A percentile compares a stretch with the other conserved stretches of the same genome.
Evolutionary conservation across 1,140 invertebrate species (phyloP).

Genomic region (Nixonia krombeini): DNA sequence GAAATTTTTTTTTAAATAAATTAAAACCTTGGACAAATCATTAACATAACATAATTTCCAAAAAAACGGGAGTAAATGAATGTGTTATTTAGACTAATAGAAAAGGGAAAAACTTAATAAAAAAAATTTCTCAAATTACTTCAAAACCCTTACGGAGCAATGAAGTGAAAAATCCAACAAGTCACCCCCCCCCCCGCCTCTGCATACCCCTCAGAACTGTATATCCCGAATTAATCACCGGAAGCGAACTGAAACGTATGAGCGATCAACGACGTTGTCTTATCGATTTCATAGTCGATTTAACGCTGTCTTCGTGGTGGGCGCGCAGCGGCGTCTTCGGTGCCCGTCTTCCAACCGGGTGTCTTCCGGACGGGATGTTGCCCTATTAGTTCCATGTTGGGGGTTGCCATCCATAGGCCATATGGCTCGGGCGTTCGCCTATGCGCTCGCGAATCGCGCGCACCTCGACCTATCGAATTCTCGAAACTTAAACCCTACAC

Average conservation of each 20-base stretch:
- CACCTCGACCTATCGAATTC: slow-evolving; percentile 62
- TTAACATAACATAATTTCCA: no score
- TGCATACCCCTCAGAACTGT: no score
- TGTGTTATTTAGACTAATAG: no score
- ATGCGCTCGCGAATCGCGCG: slow-evolving; percentile 39
- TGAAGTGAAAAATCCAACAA: no score
- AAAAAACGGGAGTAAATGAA: no score
- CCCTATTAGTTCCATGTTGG: slow-evolving; percentile 68
- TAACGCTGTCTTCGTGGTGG: slow-evolving; percentile 36
- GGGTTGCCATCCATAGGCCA: slow-evolving; percentile 63
- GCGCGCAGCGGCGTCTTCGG: slow-evolving; percentile 26
- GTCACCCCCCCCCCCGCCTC: no score
- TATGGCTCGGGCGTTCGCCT: slow-evolving; percentile 55
- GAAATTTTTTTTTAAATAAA: no score
- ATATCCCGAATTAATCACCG: slow-evolving; percentile 9
- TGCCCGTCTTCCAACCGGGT: no score
- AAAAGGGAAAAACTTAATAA: no score
- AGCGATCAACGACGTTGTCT: slow-evolving; percentile 26
- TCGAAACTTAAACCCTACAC: slow-evolving; percentile 62
- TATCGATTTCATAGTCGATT: slow-evolving; percentile 42
- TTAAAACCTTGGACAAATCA: no score
- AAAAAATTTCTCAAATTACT: no score
- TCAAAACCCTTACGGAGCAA: no score
- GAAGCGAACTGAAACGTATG: slow-evolving; percentile 15
- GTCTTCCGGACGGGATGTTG: slow-evolving; percentile 58